Evolutionary conservation across 2,888 invertebrate species (phyloP).

Genomic region (Oasisia sp.): DNA sequence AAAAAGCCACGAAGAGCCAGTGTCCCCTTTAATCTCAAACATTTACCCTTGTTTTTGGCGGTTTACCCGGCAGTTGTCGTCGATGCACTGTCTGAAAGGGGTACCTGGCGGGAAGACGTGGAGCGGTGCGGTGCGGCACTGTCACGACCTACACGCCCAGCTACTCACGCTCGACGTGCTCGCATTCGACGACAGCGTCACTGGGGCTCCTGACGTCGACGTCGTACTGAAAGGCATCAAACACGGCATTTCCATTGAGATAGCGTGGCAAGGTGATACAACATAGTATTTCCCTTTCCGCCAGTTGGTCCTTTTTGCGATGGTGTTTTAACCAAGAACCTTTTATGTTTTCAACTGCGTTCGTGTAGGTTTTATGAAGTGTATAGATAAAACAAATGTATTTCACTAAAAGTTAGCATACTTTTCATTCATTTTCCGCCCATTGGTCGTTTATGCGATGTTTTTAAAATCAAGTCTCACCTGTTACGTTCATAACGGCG

Average conservation of each 20-base stretch:
- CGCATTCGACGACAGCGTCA: neutral
- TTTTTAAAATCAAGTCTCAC: no score
- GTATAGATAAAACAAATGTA: no score
- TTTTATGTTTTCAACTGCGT: no score
- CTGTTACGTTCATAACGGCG: no score
- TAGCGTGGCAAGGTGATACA: neutral
- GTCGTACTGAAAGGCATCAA: neutral
- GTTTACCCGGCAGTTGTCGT: neutral
- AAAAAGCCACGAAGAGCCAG: no score
- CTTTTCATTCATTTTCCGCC: no score
- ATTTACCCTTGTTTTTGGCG: neutral
- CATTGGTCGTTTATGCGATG: no score
- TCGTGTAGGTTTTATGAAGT: no score
- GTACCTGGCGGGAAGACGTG: neutral
- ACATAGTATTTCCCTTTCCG: neutral
- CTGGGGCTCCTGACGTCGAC: neutral
- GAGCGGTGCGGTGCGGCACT: neutral
- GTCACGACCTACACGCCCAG: neutral
- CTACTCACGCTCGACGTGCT: neutral
- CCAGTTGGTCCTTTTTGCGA: no score
- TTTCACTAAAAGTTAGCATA: no score
- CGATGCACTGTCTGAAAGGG: slow-evolving; percentile 5
- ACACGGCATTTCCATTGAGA: neutral
- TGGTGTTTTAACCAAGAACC: no score
- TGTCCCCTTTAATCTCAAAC: neutral